These are phyloP conservation scores for Parnassius mnemosyne DNA, from an alignment of 2,888 invertebrate species.

Conservation along the genomic window DNA sequence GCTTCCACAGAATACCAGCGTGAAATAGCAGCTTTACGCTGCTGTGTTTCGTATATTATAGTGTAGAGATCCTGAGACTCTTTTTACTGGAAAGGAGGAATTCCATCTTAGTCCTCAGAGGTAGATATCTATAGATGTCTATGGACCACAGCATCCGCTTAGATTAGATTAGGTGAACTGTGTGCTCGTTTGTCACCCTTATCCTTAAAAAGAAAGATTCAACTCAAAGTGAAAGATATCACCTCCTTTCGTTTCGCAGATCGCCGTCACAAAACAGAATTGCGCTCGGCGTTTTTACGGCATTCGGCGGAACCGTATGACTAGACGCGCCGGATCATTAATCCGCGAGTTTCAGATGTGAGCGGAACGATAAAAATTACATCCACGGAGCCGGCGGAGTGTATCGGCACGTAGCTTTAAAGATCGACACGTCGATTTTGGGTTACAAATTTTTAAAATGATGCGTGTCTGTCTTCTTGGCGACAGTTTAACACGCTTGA, in stretches of 20 bases:
- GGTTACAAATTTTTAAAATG: conserved; percentile 26
- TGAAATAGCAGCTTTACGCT: no score
- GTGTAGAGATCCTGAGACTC: no score
- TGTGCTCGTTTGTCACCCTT: no score
- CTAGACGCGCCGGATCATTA: conserved; percentile 78
- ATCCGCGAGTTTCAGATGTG: conserved; percentile 74
- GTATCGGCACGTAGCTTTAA: conserved; percentile 30
- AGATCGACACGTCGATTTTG: conserved; percentile 16
- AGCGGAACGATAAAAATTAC: conserved; percentile 73
- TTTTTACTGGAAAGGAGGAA: no score
- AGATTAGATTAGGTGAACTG: no score
- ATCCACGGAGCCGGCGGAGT: conserved; percentile 47
- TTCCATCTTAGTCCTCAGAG: no score
- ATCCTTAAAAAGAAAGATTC: no score
- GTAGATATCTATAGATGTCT: no score
- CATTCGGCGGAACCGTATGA: conserved; percentile 77
- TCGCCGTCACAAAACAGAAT: conserved; percentile 57
- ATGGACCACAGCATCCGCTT: no score
- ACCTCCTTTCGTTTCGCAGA: conserved; percentile 36
- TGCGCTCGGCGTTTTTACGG: conserved; percentile 78
- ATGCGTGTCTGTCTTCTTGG: conserved; percentile 14
- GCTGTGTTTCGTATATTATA: no score
- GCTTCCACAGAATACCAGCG: no score
- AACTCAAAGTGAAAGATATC: conserved; percentile 19
- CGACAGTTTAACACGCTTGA: conserved; percentile 1